Conservation (phyloP, 2,888 invertebrate species). For the Callyntrura sp. region DNA sequence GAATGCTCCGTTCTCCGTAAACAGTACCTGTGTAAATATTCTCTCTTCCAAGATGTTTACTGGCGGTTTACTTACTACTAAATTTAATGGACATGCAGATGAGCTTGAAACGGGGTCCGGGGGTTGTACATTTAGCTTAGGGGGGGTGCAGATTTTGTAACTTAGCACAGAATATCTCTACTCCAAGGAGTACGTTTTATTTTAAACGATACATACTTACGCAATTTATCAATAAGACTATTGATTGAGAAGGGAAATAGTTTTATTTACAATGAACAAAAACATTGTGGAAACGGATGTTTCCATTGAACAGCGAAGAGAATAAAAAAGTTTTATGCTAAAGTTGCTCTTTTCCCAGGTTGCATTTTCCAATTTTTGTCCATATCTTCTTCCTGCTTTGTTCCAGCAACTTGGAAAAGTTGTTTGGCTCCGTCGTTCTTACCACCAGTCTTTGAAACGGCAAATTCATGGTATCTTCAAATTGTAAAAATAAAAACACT, state of each 20-base stretch:
- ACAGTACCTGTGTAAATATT: too few relatives aligned
- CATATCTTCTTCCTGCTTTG: constrained; percentile 49
- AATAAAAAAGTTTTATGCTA: constrained; percentile 80
- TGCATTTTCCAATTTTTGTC: constrained; percentile 66
- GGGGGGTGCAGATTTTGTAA: too few relatives aligned
- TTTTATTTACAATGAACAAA: neutral
- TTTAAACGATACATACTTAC: constrained; percentile 23
- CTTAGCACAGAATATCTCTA: too few relatives aligned
- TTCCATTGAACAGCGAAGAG: neutral
- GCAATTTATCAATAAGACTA: constrained; percentile 45
- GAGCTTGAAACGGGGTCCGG: too few relatives aligned
- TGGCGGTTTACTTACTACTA: too few relatives aligned
- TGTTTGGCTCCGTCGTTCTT: constrained; percentile 46
- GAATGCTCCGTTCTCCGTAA: too few relatives aligned
- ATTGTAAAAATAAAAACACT: constrained; percentile 32
- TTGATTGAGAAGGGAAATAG: neutral
- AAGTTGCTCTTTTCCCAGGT: constrained; percentile 82
- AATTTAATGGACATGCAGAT: too few relatives aligned
- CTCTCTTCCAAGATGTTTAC: too few relatives aligned
- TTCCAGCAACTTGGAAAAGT: constrained; percentile 41
- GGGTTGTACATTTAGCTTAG: too few relatives aligned
- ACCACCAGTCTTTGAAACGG: constrained; percentile 43
- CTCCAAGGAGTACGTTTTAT: too few relatives aligned
- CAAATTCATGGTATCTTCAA: constrained; percentile 69
- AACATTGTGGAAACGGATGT: neutral